Evolutionary conservation across 2,797 vertebrate genomes (phyloP).

Genomic region (Champsocephalus gunnari): DNA sequence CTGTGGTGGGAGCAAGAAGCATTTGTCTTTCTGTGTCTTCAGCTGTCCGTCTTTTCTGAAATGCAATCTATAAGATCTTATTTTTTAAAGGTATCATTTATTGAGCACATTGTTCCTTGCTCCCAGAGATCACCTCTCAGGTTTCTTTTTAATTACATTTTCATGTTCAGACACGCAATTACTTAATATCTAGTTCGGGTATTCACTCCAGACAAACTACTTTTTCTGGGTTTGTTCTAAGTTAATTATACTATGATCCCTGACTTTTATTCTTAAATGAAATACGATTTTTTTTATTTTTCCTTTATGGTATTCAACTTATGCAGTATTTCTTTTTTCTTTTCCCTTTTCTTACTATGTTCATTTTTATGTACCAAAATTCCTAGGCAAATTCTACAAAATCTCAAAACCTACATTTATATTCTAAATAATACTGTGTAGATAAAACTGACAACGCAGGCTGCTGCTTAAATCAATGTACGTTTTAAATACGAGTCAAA

Average conservation of each 20-base stretch:
- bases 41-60: slow-evolving; percentile 6
- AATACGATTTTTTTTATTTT: too few relatives aligned
- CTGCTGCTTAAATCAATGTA: too few relatives aligned
- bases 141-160: neutral
- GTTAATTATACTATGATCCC: neutral
- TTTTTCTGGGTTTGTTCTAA: neutral
- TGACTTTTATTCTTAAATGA: too few relatives aligned
- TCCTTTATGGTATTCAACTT: too few relatives aligned
- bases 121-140: slow-evolving; percentile 22
- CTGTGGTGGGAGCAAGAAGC: neutral
- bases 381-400: too few relatives aligned
- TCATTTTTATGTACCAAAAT: too few relatives aligned
- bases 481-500: neutral
- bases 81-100: slow-evolving; percentile 4
- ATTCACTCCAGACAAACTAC: neutral
- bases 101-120: neutral
- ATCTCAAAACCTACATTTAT: neutral
- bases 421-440: too few relatives aligned
- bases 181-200: neutral
- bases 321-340: too few relatives aligned
- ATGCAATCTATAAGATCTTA: neutral
- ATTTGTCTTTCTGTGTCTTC: neutral
- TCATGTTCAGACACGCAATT: neutral
- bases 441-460: too few relatives aligned
- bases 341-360: too few relatives aligned